phyloP scores from a whole-genome alignment of 2,888 invertebrate genomes.

The Thereva unica region DNA sequence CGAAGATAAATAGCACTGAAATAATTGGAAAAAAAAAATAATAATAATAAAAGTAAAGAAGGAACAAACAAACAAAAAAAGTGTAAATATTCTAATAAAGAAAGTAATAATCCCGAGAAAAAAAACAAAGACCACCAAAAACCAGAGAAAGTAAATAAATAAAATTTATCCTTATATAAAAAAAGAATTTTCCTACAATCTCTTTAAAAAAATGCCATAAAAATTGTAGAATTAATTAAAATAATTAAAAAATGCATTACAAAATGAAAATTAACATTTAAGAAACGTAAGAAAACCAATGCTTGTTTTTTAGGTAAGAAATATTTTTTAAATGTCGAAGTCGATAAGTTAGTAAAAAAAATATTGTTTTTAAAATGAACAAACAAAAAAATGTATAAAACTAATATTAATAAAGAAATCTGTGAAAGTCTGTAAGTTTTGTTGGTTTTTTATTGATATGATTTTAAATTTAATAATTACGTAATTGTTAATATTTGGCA shows the following conservation, averaged over 20 bases:
- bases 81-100: too few relatives aligned
- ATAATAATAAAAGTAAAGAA: too few relatives aligned
- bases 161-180: conserved; percentile 1
- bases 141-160: conserved; percentile 1
- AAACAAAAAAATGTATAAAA: conserved; percentile 25
- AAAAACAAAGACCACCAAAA: conserved; percentile 29
- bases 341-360: conserved; percentile 24
- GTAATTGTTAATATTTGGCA: too few relatives aligned
- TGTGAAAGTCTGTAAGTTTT: too few relatives aligned
- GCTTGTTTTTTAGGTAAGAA: neutral
- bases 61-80: too few relatives aligned
- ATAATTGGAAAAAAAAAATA: too few relatives aligned
- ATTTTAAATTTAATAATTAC: too few relatives aligned
- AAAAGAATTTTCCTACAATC: conserved; percentile 26
- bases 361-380: conserved; percentile 25
- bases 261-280: conserved; percentile 21
- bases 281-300: neutral
- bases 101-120: conserved; percentile 3
- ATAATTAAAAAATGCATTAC: conserved; percentile 16
- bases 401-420: too few relatives aligned
- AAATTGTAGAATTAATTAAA: conserved; percentile 24
- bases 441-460: too few relatives aligned
- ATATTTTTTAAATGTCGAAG: conserved; percentile 33
- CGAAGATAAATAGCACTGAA: too few relatives aligned
- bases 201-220: conserved; percentile 30